phyloP scores from a whole-genome alignment of 2,888 invertebrate genomes.

The Scaptomyza caliginosa region DNA sequence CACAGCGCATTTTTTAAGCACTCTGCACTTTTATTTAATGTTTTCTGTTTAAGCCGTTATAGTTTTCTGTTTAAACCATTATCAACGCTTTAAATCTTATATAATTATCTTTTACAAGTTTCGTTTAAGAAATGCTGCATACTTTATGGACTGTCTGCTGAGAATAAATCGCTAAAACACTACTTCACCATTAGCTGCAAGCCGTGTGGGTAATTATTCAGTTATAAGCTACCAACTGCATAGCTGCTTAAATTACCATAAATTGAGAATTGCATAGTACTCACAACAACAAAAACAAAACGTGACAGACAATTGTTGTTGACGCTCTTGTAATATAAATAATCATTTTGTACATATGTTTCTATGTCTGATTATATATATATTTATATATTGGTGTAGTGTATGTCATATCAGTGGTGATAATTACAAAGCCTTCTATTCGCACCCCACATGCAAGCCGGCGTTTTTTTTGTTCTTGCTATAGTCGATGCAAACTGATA shows the following conservation, averaged over 20 bases:
- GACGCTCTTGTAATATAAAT: constrained; percentile 26
- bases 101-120: neutral
- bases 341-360: neutral
- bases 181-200: neutral
- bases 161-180: neutral
- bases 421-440: constrained; percentile 40
- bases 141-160: constrained; percentile 4
- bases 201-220: neutral
- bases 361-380: neutral
- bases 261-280: constrained; percentile 16
- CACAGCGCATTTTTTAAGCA: neutral
- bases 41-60: too few relatives aligned
- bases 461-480: constrained; percentile 5
- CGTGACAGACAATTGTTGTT: constrained; percentile 50
- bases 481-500: constrained; percentile 18
- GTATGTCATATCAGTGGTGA: constrained; percentile 45
- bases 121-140: constrained; percentile 3
- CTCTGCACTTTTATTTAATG: neutral
- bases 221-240: neutral
- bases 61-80: too few relatives aligned
- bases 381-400: neutral
- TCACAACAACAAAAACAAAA: constrained; percentile 43
- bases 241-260: constrained; percentile 8
- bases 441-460: constrained; percentile 27
- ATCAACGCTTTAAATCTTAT: neutral